A percentile compares a stretch with the other conserved stretches of the same genome.
phyloP scores from a whole-genome alignment of 2,888 invertebrate species.

The Mimachlamys varia region DNA sequence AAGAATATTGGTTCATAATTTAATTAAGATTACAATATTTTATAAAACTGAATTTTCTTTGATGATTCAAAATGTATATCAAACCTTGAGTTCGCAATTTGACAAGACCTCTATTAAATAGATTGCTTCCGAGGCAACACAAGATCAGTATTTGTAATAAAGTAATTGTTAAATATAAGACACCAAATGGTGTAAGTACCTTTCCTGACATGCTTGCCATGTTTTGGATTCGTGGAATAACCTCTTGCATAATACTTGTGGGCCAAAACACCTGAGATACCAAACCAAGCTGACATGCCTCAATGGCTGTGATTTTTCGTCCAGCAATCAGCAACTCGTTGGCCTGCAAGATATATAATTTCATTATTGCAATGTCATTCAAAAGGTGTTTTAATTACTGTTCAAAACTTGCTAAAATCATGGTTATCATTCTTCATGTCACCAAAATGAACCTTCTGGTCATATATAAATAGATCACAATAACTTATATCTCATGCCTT shows the following conservation, averaged over 20 bases:
- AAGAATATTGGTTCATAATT: no score
- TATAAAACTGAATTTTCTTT: background rate
- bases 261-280: conserved; percentile 91
- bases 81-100: no score
- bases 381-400: background rate
- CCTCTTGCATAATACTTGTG: conserved; percentile 89
- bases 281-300: conserved; percentile 90
- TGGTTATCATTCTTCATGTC: no score
- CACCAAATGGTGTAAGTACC: conserved; percentile 83
- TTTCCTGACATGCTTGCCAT: conserved; percentile 89
- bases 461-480: no score
- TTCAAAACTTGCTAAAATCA: no score
- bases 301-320: conserved; percentile 90
- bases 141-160: background rate
- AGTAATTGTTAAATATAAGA: no score
- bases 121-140: background rate
- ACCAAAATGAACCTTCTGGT: no score
- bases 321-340: conserved; percentile 88
- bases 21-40: background rate
- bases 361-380: background rate
- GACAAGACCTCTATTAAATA: no score
- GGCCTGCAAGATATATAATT: conserved; percentile 83
- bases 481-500: no score
- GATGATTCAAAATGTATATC: background rate
- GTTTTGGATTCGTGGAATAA: conserved; percentile 86